Percentiles rank a stretch among this genome's conserved stretches.
These are phyloP conservation scores for Lethrus apterus DNA, from an alignment of 1,140 invertebrate genomes.

Conservation along the genomic window DNA sequence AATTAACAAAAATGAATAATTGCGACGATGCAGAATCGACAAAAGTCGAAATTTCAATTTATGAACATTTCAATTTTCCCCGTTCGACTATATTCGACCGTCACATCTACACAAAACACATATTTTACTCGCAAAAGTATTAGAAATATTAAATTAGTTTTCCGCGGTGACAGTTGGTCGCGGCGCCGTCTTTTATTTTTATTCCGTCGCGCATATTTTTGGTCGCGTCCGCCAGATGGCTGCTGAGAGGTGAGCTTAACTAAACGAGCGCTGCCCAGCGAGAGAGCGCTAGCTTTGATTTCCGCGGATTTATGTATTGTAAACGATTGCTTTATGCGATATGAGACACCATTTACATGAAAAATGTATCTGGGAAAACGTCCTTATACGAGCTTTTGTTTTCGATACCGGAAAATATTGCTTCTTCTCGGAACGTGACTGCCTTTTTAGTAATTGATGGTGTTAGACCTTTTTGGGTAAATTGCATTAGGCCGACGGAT, in stretches of 20 bases:
- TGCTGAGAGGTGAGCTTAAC: constrained; percentile 29
- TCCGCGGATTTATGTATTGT: constrained; percentile 44
- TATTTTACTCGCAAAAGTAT: too few relatives aligned
- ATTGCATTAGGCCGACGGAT: constrained; percentile 20
- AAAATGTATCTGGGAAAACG: constrained; percentile 42
- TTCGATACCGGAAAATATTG: constrained; percentile 43
- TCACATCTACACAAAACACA: too few relatives aligned
- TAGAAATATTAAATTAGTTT: too few relatives aligned
- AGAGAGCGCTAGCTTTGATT: constrained; percentile 36
- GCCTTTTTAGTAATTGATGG: constrained; percentile 40
- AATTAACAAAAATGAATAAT: too few relatives aligned
- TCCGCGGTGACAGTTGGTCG: too few relatives aligned
- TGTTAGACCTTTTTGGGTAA: constrained; percentile 26
- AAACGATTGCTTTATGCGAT: constrained; percentile 44
- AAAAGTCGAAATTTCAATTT: too few relatives aligned
- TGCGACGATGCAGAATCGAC: too few relatives aligned
- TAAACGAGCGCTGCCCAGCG: constrained; percentile 30
- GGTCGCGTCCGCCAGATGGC: constrained; percentile 15
- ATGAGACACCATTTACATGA: constrained; percentile 45
- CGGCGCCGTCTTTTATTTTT: too few relatives aligned
- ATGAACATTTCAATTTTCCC: too few relatives aligned
- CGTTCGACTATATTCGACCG: too few relatives aligned
- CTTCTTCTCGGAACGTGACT: constrained; percentile 36
- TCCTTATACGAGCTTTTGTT: constrained; percentile 40
- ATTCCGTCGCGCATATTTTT: too few relatives aligned